Base-by-base conservation (phyloP, 1,140 invertebrate genomes). In the Leptinotarsa texana region DNA sequence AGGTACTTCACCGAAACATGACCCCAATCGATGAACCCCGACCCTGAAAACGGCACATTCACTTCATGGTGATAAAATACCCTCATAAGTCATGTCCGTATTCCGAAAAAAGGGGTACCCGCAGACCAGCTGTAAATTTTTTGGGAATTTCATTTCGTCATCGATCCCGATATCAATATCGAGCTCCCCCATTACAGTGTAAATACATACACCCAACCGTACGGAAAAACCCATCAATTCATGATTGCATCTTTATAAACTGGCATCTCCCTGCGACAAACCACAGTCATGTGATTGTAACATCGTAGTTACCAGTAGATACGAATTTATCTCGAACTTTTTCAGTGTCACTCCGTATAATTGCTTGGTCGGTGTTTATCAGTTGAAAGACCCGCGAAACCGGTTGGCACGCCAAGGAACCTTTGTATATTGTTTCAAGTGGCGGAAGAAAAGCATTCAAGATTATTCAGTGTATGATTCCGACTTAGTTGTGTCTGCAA, bases 121-220 rank as follows among this genome's bases (percentile, higher is more conserved):
- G 51, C 51, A 18, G n/a, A 13, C 51, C 51, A 57, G 13, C 17
- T 42, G 51, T 18, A 18, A 2, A 57, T 18, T 57, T 57, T 57
- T 57, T 18, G 51, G 51, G 51, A 57, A 57, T 57, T 57, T 57
- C 51, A 57, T 57, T 57, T 57, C 51, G 3, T 57, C 51, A 57
- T 57, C n/a, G 51, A 15, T 17, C 51, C 51, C 51, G 51, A 42
- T 57, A 15, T 13, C 51, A 18, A 17, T 15, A 5, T 57, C 51
- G 4, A 57, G n/a, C 51, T 57, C 51, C 51, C 51, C 51, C 13
- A 57, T 57, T 57, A n/a, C 51, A 18, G 13, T 18, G 51, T 17
- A 57, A 57, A 17, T 18, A 57, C n/a, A 57, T 18, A 57, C n/a
- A 57, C 15, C n/a, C 13, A 18, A 15, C 51, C 51, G 17, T 13